Base-by-base conservation (phyloP, 1,140 invertebrate genomes). In the Caenorhabditis latens region DNA sequence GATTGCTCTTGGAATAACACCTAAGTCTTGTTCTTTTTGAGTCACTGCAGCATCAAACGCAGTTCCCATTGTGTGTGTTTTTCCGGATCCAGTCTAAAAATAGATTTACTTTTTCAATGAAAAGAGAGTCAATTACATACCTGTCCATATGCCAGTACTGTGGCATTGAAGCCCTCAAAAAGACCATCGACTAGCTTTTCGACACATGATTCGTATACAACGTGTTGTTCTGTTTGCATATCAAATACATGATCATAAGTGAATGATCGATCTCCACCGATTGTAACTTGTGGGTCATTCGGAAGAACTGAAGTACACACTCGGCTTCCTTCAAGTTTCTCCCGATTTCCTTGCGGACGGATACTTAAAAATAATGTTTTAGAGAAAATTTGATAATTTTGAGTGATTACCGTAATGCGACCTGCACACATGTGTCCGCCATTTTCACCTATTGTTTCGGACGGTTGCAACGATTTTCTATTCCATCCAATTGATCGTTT, bases 11-110 rank as follows among this genome's bases (percentile, higher is more conserved):
- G 94, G 94, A 71, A 94, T 93, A 53, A 94, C 94, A 58, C 94
- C 94, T 13, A 92, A 89, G 46, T 92, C 88, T 32, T 92, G 91
- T 42, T 92, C 88, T 9, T 84, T 58, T 42, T 86, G 65, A 87
- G 55, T 75, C n/a, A 87, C 83, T 86, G 96, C 95, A 4, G 96
- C 94, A 90, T 99, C 97, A 93, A 99, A 98, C 0, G 96, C 97
- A 9, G 97, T 99, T 32, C 98, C 98, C 98, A 99, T 99, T 0
- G 97, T 97, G 92, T 97, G 98, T 0, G 98, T 99, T 94, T 99
- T 99, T 0, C 98, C 98, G 32, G 96, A 97, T 0, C 97, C 97
- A 67, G 97, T 98, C 95, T 97, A 92, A 71, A 91, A 91, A 85
- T 82, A 83, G 79, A 58, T 48, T 43, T 21, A 43, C 53, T 57